Conservation (phyloP, 2,888 invertebrate genomes). For the Sesia apiformis region DNA sequence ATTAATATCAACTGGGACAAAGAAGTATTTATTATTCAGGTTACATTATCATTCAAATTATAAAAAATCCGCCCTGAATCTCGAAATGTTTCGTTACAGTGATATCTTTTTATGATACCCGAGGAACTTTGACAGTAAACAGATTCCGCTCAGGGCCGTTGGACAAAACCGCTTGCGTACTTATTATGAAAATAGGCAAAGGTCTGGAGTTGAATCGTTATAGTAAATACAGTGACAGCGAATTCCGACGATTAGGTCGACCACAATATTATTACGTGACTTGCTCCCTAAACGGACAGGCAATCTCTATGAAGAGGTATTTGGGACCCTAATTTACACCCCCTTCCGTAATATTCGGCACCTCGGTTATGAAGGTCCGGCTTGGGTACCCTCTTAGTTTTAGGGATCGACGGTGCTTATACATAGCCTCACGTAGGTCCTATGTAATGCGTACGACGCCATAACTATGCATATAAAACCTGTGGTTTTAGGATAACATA, state of each 20-base stretch:
- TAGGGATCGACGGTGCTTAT: constrained; percentile 18
- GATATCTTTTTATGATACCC: not conserved
- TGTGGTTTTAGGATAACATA: too few species aligned
- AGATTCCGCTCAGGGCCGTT: constrained; percentile 6
- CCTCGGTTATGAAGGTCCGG: constrained; percentile 52
- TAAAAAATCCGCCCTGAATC: too few species aligned
- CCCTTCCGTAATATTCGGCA: constrained; percentile 59
- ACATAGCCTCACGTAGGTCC: not conserved
- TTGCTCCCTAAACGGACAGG: constrained; percentile 50
- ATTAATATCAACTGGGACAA: too few species aligned
- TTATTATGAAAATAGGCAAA: constrained; percentile 19
- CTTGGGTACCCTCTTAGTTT: constrained; percentile 28
- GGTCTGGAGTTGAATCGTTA: constrained; percentile 18
- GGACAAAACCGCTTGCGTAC: constrained; percentile 12
- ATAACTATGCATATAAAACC: too few species aligned
- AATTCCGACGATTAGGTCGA: constrained; percentile 42
- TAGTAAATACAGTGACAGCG: constrained; percentile 35
- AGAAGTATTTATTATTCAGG: too few species aligned
- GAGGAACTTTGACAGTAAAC: not conserved
- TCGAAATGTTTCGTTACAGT: too few species aligned
- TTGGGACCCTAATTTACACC: constrained; percentile 68
- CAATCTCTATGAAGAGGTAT: constrained; percentile 67
- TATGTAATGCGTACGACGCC: too few species aligned
- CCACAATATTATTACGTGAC: constrained; percentile 66
- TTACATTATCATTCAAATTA: too few species aligned